A percentile compares a stretch with the other conserved stretches of the same genome.
Evolutionary conservation across 2,113 vertebrate species (phyloP).

Genomic region (Apodemus speciosus): DNA sequence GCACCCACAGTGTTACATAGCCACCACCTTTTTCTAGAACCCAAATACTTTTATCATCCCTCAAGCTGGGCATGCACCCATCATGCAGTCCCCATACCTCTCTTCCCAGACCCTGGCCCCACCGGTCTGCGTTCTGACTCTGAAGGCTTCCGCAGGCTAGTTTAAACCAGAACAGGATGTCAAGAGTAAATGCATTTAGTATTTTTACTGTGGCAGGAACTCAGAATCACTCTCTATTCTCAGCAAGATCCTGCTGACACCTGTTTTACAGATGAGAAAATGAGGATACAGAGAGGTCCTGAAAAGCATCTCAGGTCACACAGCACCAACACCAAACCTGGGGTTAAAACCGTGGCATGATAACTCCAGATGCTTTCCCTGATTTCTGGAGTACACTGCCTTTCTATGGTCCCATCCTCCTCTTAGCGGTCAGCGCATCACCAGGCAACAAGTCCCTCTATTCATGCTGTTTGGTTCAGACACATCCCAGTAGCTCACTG

Average conservation of each 20-base stretch:
- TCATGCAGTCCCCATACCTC: not conserved
- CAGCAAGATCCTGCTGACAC: not conserved
- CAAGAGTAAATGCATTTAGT: not conserved
- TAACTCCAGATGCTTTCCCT: not conserved
- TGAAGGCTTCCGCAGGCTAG: not conserved
- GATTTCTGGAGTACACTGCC: too few species aligned
- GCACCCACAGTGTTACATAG: not conserved
- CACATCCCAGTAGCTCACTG: not conserved
- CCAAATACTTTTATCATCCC: not conserved
- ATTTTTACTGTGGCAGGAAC: not conserved
- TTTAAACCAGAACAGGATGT: not conserved
- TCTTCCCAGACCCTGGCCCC: not conserved
- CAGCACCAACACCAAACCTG: not conserved
- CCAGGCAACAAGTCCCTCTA: accelerated
- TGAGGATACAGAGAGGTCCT: not conserved
- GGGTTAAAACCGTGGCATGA: not conserved
- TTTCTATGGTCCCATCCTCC: not conserved
- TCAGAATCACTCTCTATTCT: not conserved
- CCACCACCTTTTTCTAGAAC: not conserved
- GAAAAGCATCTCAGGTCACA: not conserved
- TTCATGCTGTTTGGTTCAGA: accelerated
- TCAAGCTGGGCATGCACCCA: not conserved
- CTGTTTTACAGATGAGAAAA: not conserved
- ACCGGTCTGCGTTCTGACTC: not conserved
- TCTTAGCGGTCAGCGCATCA: not conserved